Percentiles rank a stretch among this genome's conserved stretches.
Conservation (phyloP, 2,113 vertebrate genomes). For the Cacatua alba region DNA sequence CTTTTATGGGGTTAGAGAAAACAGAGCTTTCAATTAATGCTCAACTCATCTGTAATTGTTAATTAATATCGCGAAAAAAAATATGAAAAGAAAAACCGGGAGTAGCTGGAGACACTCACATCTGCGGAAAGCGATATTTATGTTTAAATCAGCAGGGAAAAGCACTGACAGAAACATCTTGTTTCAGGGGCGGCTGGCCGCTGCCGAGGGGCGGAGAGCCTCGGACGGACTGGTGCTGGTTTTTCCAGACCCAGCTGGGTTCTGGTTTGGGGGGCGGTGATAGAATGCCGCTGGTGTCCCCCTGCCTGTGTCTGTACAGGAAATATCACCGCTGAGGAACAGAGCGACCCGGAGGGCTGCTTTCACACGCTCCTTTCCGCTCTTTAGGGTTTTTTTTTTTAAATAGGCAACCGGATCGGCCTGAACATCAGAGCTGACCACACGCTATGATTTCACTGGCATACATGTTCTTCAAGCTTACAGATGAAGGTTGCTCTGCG, state of each 20-base stretch:
- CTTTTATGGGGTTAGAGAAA: constrained; percentile 56
- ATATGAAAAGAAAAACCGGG: neutral
- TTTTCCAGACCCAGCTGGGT: neutral
- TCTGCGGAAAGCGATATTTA: neutral
- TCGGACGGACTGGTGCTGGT: neutral
- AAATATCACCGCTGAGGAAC: constrained; percentile 30
- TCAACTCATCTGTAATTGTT: neutral
- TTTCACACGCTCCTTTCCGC: constrained; percentile 29
- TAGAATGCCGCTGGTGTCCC: constrained; percentile 8
- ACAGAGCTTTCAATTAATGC: constrained; percentile 49
- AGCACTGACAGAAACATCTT: neutral
- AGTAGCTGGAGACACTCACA: neutral
- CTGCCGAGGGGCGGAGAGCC: neutral
- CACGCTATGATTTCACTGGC: neutral
- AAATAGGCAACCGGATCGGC: neutral
- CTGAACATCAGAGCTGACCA: neutral
- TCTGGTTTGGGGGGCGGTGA: neutral
- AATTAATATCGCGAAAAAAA: neutral
- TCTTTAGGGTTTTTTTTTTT: neutral
- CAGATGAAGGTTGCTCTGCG: neutral
- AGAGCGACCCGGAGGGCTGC: neutral
- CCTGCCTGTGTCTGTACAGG: constrained; percentile 22
- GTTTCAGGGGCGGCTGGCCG: neutral
- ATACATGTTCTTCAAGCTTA: neutral
- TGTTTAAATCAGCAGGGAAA: neutral